Base-by-base conservation (phyloP, 2,888 invertebrate genomes). In the Phania funesta region DNA sequence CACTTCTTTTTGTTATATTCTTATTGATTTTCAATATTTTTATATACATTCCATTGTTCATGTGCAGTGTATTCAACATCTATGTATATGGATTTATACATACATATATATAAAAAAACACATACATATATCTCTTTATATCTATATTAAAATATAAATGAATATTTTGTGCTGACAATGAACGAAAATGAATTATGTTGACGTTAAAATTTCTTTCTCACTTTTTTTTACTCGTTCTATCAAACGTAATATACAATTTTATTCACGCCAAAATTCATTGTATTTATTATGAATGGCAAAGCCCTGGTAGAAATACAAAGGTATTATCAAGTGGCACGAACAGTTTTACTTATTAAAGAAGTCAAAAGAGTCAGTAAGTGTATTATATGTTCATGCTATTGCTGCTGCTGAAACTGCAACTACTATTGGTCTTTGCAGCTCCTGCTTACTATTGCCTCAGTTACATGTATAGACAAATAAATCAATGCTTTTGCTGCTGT, bases 111-210 rank as follows among this genome's bases (percentile, higher is more conserved):
- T n/a, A n/a, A n/a, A n/a, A n/a, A n/a, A n/a, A n/a, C n/a, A n/a
- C n/a, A n/a, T n/a, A n/a, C n/a, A n/a, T n/a, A n/a, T n/a, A n/a
- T n/a, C n/a, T n/a, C n/a, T n/a, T n/a, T n/a, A n/a, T n/a, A n/a
- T n/a, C n/a, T n/a, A n/a, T 41, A 64, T 62, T 32, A 65, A 67
- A 50, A 48, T 64, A 24, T 71, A 71, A 41, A 78, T 65, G 41
- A 78, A 71, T 87, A 86, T 86, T 84, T 87, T 86, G 85, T 87
- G 86, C 86, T 89, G 88, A 89, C 89, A 89, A 89, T 89, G 87
- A 88, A 86, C 88, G 88, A 88, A 88, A 88, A 89, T 89, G 88
- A 89, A 88, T 89, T 89, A 89, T 89, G 89, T 88, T 86, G 85
- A 83, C 73, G 79, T 80, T 82, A 67, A 82, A 82, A 78, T 65